Conservation (phyloP, 2,888 invertebrate genomes). For the Macrosiphum euphorbiae region DNA sequence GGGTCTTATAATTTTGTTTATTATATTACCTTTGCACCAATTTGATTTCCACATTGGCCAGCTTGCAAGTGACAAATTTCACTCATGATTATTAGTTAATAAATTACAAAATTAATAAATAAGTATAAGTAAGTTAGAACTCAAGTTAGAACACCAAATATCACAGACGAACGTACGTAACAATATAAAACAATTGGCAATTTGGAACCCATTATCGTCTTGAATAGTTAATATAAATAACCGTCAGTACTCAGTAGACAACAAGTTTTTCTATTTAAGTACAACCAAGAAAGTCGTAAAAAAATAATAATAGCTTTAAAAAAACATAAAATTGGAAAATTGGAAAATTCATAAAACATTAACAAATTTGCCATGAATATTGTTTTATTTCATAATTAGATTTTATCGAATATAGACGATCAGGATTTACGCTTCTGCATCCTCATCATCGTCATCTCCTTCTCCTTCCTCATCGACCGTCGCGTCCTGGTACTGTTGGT, state of each 20-base stretch:
- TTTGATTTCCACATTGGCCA: too few relatives aligned
- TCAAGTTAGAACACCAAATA: neutral
- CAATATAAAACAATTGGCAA: neutral
- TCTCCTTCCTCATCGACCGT: constrained; percentile 75
- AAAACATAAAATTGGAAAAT: neutral
- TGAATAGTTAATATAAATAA: neutral
- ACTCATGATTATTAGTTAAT: neutral
- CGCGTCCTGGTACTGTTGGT: constrained; percentile 81
- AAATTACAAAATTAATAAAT: neutral
- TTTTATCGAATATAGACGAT: neutral
- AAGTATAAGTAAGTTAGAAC: neutral
- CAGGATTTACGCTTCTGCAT: neutral
- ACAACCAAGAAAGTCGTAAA: neutral
- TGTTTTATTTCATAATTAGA: neutral
- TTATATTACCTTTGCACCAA: too few relatives aligned
- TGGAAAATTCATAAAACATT: neutral
- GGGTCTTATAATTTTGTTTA: neutral
- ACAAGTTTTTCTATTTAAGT: neutral
- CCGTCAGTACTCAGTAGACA: neutral
- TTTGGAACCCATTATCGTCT: neutral
- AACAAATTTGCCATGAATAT: neutral
- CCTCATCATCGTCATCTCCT: constrained; percentile 70
- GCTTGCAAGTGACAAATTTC: too few relatives aligned
- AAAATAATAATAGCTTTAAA: too few relatives aligned
- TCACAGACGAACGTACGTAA: neutral